Percentiles rank a stretch among this genome's conserved stretches.
phyloP scores from a whole-genome alignment of 2,113 vertebrate species.

The Pampusana beccarii region DNA sequence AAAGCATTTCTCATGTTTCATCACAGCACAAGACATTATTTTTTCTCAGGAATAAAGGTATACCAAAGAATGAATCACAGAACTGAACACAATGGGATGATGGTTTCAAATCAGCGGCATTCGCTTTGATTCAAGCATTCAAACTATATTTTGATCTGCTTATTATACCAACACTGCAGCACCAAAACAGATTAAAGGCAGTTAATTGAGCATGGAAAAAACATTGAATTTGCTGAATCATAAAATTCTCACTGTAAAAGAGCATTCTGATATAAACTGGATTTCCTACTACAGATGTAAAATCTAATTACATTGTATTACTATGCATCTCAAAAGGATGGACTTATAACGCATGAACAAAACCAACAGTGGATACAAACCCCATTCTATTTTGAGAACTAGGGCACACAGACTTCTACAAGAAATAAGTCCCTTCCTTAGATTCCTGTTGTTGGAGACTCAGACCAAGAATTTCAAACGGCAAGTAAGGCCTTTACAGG shows the following conservation, averaged over 20 bases:
- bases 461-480: neutral
- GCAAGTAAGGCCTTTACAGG: neutral
- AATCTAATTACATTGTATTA: neutral
- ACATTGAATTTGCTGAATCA: constrained; percentile 10
- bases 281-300: constrained; percentile 18
- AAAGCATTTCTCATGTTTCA: neutral
- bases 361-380: neutral
- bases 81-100: neutral
- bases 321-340: neutral
- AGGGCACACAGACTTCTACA: neutral
- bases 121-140: constrained; percentile 12
- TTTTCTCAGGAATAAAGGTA: neutral
- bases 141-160: constrained; percentile 27
- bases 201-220: constrained; percentile 30
- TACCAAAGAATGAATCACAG: neutral
- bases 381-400: neutral
- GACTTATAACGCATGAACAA: neutral
- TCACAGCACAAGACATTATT: neutral
- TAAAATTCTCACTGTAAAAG: constrained; percentile 20
- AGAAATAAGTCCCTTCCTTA: neutral
- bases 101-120: neutral
- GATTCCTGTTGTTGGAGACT: neutral
- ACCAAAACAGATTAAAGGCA: constrained; percentile 45
- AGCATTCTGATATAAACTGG: neutral
- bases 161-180: constrained; percentile 13